Percentiles rank a stretch among this genome's conserved stretches.
phyloP scores from a whole-genome alignment of 2,888 invertebrate genomes.

The Zonitis immaculata region DNA sequence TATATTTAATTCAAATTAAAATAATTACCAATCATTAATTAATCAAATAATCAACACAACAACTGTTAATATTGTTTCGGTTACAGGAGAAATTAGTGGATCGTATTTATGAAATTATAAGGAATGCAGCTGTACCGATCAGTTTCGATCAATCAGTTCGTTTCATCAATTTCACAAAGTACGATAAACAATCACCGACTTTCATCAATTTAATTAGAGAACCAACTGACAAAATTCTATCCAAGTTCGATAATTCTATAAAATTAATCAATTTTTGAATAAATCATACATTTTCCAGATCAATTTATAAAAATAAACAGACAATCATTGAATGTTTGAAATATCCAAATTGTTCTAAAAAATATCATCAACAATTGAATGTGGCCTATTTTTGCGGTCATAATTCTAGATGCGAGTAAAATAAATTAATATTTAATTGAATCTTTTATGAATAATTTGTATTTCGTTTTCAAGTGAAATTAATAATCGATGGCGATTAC shows the following conservation, averaged over 20 bases:
- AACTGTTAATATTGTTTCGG: too few relatives aligned
- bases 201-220: constrained; percentile 59
- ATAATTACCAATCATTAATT: too few relatives aligned
- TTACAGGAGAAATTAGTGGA: constrained; percentile 52
- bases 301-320: constrained; percentile 5
- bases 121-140: constrained; percentile 54
- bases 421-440: too few relatives aligned
- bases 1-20: neutral
- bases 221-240: constrained; percentile 54
- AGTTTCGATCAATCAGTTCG: constrained; percentile 58
- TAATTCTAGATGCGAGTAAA: constrained; percentile 56
- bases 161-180: constrained; percentile 58
- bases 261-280: constrained; percentile 2
- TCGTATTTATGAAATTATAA: constrained; percentile 50
- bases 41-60: too few relatives aligned
- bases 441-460: too few relatives aligned
- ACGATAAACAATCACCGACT: constrained; percentile 55
- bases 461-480: too few relatives aligned
- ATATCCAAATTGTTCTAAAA: constrained; percentile 27
- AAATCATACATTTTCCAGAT: constrained; percentile 6
- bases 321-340: constrained; percentile 23
- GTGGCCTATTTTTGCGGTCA: constrained; percentile 60
- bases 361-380: constrained; percentile 21
- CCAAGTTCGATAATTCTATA: constrained; percentile 44
- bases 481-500: constrained; percentile 54